A percentile compares a stretch with the other conserved stretches of the same genome.
These are phyloP conservation scores for Sweltsa coloradensis DNA, from an alignment of 1,140 invertebrate species.

Conservation along the genomic window DNA sequence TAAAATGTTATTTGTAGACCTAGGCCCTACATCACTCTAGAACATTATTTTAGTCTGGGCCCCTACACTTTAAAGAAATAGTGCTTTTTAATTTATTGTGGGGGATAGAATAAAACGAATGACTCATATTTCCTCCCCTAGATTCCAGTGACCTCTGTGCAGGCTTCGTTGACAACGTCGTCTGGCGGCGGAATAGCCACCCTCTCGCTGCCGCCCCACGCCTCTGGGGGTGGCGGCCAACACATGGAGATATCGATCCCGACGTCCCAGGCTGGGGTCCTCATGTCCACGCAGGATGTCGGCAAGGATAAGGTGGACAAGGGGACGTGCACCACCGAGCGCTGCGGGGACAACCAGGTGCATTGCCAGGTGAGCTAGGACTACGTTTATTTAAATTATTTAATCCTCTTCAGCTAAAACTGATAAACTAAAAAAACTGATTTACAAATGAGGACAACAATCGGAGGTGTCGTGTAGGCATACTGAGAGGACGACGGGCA, in stretches of 20 bases:
- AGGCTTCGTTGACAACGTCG: constrained; percentile 6
- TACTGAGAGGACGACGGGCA: too few relatives aligned
- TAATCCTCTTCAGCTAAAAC: too few relatives aligned
- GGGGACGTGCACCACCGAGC: constrained; percentile 29
- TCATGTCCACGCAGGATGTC: constrained; percentile 21
- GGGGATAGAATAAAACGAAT: too few relatives aligned
- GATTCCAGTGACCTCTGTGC: constrained; percentile 9
- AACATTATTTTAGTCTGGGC: too few relatives aligned
- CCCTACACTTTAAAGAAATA: too few relatives aligned
- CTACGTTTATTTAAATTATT: too few relatives aligned
- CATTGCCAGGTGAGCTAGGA: constrained; percentile 29
- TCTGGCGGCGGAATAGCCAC: constrained; percentile 9
- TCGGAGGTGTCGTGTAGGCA: too few relatives aligned
- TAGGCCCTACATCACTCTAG: too few relatives aligned
- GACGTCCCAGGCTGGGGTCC: neutral
- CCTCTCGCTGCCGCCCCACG: constrained; percentile 9
- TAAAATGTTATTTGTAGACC: too few relatives aligned
- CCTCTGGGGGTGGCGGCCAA: neutral
- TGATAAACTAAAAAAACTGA: too few relatives aligned
- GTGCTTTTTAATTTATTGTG: too few relatives aligned
- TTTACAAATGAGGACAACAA: too few relatives aligned
- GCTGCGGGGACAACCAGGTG: constrained; percentile 27
- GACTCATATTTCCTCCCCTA: constrained; percentile 2
- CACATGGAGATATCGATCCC: constrained; percentile 7
- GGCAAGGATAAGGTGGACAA: constrained; percentile 31